Evolutionary conservation across 1,140 invertebrate genomes (phyloP).

Genomic region (Zophobas atratus): DNA sequence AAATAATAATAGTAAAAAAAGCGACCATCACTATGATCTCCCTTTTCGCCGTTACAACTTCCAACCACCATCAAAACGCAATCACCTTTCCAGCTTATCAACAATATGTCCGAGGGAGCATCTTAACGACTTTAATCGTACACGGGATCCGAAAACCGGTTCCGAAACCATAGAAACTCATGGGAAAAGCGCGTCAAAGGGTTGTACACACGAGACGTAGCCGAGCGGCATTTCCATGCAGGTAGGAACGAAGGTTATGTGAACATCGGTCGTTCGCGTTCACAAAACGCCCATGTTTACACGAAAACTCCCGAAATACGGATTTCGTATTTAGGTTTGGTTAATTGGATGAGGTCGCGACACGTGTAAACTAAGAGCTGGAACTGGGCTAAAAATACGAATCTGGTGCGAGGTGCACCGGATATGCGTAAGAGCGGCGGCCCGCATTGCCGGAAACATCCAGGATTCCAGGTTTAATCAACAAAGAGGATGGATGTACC

Average conservation of each 20-base stretch:
- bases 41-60: conserved; percentile 21
- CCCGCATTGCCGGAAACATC: conserved; percentile 25
- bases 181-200: conserved; percentile 49
- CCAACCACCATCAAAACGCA: conserved; percentile 17
- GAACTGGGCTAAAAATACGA: conserved; percentile 13
- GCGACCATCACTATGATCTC: background rate
- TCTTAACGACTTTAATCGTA: conserved; percentile 51
- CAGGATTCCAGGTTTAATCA: conserved; percentile 17
- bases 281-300: background rate
- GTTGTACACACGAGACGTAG: conserved; percentile 30
- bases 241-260: conserved; percentile 6
- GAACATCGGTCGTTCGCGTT: too few species aligned
- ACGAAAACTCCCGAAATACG: background rate
- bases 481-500: conserved; percentile 16
- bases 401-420: background rate
- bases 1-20: too few species aligned
- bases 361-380: conserved; percentile 17
- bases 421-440: conserved; percentile 21
- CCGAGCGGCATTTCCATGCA: conserved; percentile 22
- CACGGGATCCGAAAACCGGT: conserved; percentile 46
- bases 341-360: background rate
- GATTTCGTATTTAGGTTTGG: background rate
- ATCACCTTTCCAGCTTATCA: conserved; percentile 25
- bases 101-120: conserved; percentile 36
- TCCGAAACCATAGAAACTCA: conserved; percentile 43